Percentiles rank a stretch among this genome's conserved stretches.
These are phyloP conservation scores for Hephaestus fuliginosus DNA, from an alignment of 2,797 vertebrate species.

Conservation along the genomic window DNA sequence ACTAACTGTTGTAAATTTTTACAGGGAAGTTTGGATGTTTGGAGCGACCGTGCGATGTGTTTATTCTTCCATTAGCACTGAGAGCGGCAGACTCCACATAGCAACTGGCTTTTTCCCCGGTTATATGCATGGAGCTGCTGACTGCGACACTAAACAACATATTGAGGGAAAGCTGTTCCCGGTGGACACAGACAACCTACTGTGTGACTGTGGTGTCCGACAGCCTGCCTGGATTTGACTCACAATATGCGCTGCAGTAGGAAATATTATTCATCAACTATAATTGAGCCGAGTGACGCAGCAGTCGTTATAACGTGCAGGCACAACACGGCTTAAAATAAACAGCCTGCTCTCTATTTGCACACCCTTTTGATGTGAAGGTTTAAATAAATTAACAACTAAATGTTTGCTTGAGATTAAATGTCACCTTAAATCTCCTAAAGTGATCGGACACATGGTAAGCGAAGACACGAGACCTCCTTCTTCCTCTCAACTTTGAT, in stretches of 20 bases:
- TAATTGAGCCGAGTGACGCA: slow-evolving; percentile 27
- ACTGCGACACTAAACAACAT: slow-evolving; percentile 75
- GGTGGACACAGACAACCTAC: slow-evolving; percentile 63
- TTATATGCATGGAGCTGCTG: slow-evolving; percentile 43
- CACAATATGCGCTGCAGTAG: slow-evolving; percentile 47
- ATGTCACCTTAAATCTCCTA: not conserved
- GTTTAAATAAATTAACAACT: not conserved
- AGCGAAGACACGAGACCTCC: not conserved
- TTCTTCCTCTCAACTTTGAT: not conserved
- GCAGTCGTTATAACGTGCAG: slow-evolving; percentile 14
- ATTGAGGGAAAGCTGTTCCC: slow-evolving; percentile 75
- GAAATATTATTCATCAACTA: slow-evolving; percentile 46
- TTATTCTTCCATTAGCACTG: slow-evolving; percentile 69
- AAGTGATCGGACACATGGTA: not conserved
- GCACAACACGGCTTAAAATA: slow-evolving; percentile 26
- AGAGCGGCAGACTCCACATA: slow-evolving; percentile 58
- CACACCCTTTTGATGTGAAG: not conserved
- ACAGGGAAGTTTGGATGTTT: slow-evolving; percentile 14
- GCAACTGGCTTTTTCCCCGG: slow-evolving; percentile 56
- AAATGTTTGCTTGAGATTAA: not conserved
- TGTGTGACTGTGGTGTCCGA: slow-evolving; percentile 53
- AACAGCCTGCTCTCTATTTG: not conserved
- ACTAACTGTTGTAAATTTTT: slow-evolving; percentile 41
- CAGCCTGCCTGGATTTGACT: slow-evolving; percentile 63
- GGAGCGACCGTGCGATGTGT: slow-evolving; percentile 46